Evolutionary conservation across 1,140 invertebrate genomes (phyloP).

Genomic region (Notospermus geniculatus): DNA sequence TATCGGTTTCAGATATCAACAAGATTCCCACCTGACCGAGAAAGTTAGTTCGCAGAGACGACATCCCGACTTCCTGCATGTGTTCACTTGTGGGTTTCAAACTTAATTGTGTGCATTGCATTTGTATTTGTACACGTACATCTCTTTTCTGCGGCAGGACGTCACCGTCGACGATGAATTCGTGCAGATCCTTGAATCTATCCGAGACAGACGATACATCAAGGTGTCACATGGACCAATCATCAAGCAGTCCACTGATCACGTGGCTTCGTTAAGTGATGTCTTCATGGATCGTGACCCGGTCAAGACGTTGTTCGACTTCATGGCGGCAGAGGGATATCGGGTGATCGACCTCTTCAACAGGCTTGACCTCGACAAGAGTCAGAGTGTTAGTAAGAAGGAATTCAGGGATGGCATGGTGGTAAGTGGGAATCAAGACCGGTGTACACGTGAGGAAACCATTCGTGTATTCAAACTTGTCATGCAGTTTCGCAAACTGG

Average conservation of each 20-base stretch:
- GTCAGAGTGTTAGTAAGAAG: constrained; percentile 30
- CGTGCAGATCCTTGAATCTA: constrained; percentile 17
- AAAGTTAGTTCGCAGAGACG: constrained; percentile 22
- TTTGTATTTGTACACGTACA: neutral
- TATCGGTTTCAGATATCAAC: neutral
- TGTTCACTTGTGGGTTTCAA: constrained; percentile 2
- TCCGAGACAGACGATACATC: constrained; percentile 21
- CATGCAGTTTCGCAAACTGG: neutral
- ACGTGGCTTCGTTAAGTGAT: constrained; percentile 13
- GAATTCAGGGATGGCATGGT: constrained; percentile 38
- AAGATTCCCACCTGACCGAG: constrained; percentile 12
- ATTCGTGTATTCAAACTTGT: neutral
- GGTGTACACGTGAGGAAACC: neutral
- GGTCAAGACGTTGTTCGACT: constrained; percentile 7
- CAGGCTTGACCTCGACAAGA: constrained; percentile 38
- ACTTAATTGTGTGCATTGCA: neutral
- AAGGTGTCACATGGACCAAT: constrained; percentile 24
- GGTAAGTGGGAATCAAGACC: constrained; percentile 21
- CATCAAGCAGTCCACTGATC: constrained; percentile 12
- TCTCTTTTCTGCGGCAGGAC: constrained; percentile 23
- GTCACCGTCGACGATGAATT: constrained; percentile 31
- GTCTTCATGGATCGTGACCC: neutral
- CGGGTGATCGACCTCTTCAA: constrained; percentile 37
- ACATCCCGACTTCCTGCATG: neutral
- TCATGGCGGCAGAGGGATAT: constrained; percentile 23